Conservation (phyloP, 1,140 invertebrate genomes). For the Nymphalis io region DNA sequence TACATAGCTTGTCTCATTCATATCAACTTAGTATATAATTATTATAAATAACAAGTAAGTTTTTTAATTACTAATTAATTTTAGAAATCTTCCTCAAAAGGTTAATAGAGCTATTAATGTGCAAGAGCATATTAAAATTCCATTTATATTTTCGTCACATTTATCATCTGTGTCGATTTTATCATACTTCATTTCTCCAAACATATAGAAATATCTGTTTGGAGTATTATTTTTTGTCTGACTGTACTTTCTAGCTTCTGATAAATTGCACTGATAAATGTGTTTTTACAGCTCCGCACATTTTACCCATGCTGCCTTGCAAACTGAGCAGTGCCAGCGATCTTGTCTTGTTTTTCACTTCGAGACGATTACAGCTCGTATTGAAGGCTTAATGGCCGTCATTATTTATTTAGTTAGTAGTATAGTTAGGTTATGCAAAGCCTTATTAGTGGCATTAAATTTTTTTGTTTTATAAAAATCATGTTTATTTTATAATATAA, state of each 20-base stretch:
- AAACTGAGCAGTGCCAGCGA: constrained; percentile 14
- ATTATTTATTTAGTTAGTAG: constrained; percentile 14
- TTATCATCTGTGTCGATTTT: too few species aligned
- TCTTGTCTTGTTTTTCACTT: constrained; percentile 19
- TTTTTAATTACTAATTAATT: too few species aligned
- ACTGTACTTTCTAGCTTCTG: constrained; percentile 23
- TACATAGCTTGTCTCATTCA: too few species aligned
- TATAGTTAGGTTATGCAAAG: background rate
- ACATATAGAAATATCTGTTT: too few species aligned
- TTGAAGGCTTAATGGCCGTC: constrained; percentile 9
- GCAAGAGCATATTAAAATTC: too few species aligned
- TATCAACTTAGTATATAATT: too few species aligned
- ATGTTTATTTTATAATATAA: background rate
- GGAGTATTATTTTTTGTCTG: background rate
- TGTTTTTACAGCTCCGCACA: constrained; percentile 30
- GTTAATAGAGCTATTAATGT: too few species aligned
- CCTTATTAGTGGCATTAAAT: background rate
- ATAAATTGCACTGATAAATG: constrained; percentile 34
- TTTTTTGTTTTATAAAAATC: background rate
- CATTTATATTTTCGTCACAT: too few species aligned
- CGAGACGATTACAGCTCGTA: constrained; percentile 5
- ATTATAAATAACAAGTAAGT: too few species aligned
- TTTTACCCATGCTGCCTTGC: background rate
- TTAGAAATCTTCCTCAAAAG: too few species aligned
- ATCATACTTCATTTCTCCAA: too few species aligned